Evolutionary conservation across 64 coral and sea anemone species (phyloP), one percentile per base, ranked within the genome.

Genomic region (Catalaphyllia jardinei): DNA sequence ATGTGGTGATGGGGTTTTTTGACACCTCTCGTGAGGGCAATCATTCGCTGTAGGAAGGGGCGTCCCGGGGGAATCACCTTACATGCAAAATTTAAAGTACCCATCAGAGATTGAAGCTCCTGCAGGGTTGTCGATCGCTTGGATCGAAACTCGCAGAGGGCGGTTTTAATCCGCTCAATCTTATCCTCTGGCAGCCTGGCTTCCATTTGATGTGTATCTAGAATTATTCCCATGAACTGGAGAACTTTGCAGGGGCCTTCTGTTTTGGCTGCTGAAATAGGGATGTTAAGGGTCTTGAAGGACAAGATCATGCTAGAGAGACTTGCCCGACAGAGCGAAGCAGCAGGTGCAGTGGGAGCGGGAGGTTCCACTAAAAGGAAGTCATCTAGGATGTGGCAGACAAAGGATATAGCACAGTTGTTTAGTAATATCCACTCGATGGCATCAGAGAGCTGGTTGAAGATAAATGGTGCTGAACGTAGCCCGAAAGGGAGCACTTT

Each of bases 331-430:
- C 87, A 89, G 35, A 79, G 52, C 11, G 73, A 78, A 22, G 71
- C 60, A 1, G 71, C 30, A 51, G 76, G 88, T 27, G 60, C 6
- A 2, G 61, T 67, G 12, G 65, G 17, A 22, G 9, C 25, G 29
- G 73, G 67, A 24, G 87, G 87, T 46, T 88, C 74, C 4, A 77
- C 51, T 19, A 92, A 10, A 62, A 92, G 30, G 20, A 92, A 92
- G 38, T 92, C 90, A 78, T 92, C 90, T 31, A 86, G n/a, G 52
- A 92, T 92, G 75, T 86, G 90, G 38, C 90, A 78, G 17, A 55
- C 90, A 92, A 69, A 89, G 50, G 77, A 80, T 31, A 89, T 89
- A 4, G 18, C 2, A 54, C 76, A 89, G 3, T 89, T 89, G 46
- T 89, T 89, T 2, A 52, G 76, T 29, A 89, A 67, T 8, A 67